phyloP scores from a whole-genome alignment of 2,113 vertebrate genomes.

The Clarias gariepinus region DNA sequence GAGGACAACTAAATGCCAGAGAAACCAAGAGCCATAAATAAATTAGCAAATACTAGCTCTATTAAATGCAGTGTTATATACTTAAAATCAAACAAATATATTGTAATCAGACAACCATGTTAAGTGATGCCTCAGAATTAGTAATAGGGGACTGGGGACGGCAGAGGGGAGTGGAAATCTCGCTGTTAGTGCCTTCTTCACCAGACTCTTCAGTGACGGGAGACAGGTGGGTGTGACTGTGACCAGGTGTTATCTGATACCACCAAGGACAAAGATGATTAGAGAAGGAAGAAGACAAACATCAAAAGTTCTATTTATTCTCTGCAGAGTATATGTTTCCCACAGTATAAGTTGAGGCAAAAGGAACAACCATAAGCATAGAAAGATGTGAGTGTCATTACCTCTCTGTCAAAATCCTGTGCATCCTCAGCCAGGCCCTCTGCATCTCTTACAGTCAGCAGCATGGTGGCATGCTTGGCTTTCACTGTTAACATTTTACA shows the following conservation, averaged over 20 bases:
- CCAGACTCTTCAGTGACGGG: slow-evolving; percentile 98
- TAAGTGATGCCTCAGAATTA: slow-evolving; percentile 88
- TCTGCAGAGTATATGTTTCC: background rate
- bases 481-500: slow-evolving; percentile 98
- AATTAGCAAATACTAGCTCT: background rate
- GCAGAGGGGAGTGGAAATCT: slow-evolving; percentile 93
- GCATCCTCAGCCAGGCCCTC: slow-evolving; percentile 83
- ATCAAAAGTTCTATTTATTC: background rate
- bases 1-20: slow-evolving; percentile 54
- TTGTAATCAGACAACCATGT: slow-evolving; percentile 81
- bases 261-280: background rate
- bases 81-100: background rate
- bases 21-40: background rate
- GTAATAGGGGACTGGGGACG: slow-evolving; percentile 93
- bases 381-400: slow-evolving; percentile 81
- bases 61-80: background rate
- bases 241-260: slow-evolving; percentile 94
- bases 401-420: slow-evolving; percentile 79
- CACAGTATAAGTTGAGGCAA: background rate
- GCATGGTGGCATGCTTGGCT: slow-evolving; percentile 95
- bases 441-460: slow-evolving; percentile 93
- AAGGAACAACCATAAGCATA: slow-evolving; percentile 87
- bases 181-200: slow-evolving; percentile 97
- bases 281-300: background rate
- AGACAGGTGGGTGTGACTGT: slow-evolving; percentile 96